Conservation (phyloP, 1,140 invertebrate genomes). For the Zaprionus tsacasi region DNA sequence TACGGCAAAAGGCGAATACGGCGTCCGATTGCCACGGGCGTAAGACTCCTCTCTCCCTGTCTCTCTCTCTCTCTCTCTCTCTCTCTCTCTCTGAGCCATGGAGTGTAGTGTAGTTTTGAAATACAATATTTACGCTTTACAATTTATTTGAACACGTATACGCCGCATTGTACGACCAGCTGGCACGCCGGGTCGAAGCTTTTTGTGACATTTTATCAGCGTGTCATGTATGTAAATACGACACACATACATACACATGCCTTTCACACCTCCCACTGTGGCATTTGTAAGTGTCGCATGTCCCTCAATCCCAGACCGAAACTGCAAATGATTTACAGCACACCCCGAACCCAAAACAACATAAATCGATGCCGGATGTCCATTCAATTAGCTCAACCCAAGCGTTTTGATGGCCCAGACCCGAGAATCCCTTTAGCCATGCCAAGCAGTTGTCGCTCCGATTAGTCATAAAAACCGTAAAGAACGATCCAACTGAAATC, state of each 20-base stretch:
- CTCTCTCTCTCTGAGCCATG: background rate
- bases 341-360: slow-evolving; percentile 15
- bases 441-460: slow-evolving; percentile 41
- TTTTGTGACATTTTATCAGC: slow-evolving; percentile 64
- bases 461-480: slow-evolving; percentile 30
- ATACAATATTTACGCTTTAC: slow-evolving; percentile 74
- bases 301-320: slow-evolving; percentile 52
- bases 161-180: slow-evolving; percentile 45
- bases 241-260: slow-evolving; percentile 6
- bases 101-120: slow-evolving; percentile 40
- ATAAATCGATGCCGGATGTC: slow-evolving; percentile 44
- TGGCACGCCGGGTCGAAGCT: slow-evolving; percentile 65
- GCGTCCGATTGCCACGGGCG: slow-evolving; percentile 22
- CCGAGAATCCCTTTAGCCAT: slow-evolving; percentile 28
- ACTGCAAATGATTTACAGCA: slow-evolving; percentile 67
- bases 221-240: slow-evolving; percentile 51
- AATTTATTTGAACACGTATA: slow-evolving; percentile 78
- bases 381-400: slow-evolving; percentile 51
- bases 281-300: slow-evolving; percentile 53
- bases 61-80: background rate
- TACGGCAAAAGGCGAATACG: slow-evolving; percentile 33
- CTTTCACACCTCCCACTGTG: slow-evolving; percentile 13
- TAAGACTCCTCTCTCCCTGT: background rate
- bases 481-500: slow-evolving; percentile 10
- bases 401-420: slow-evolving; percentile 11